Percentiles rank a stretch among this genome's conserved stretches.
phyloP scores from a whole-genome alignment of 2,113 vertebrate species.

The Petromus typicus region DNA sequence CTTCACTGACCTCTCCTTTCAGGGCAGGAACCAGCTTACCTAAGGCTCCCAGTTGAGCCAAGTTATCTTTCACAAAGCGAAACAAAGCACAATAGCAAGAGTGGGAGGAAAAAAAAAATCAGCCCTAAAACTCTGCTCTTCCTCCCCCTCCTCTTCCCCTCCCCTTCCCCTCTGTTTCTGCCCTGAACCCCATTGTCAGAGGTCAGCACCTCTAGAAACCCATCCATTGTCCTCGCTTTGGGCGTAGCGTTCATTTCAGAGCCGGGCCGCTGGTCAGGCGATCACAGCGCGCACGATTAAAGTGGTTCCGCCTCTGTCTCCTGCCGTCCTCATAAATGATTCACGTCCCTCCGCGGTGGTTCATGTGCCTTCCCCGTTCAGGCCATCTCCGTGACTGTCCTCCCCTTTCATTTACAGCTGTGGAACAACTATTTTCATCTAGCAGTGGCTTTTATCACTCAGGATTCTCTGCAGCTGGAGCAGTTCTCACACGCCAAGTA shows the following conservation, averaged over 20 bases:
- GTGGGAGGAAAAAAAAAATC: neutral
- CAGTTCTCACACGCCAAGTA: slow-evolving; percentile 96
- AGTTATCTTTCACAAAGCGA: neutral
- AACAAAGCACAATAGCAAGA: neutral
- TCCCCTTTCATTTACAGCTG: slow-evolving; percentile 89
- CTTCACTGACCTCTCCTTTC: neutral
- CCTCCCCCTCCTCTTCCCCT: neutral
- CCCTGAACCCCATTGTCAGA: neutral
- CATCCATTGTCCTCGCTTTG: slow-evolving; percentile 52
- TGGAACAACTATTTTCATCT: slow-evolving; percentile 99
- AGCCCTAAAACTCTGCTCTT: neutral
- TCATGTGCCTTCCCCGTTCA: slow-evolving; percentile 74
- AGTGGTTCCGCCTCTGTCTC: slow-evolving; percentile 70
- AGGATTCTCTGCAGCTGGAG: slow-evolving; percentile 98
- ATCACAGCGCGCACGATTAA: slow-evolving; percentile 77
- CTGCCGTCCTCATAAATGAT: slow-evolving; percentile 86
- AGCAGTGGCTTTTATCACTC: slow-evolving; percentile 99
- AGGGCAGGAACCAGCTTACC: neutral
- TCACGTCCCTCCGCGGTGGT: slow-evolving; percentile 76
- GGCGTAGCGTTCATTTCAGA: slow-evolving; percentile 77
- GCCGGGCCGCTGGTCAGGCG: slow-evolving; percentile 71
- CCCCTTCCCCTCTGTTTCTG: neutral
- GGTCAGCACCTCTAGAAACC: slow-evolving; percentile 74
- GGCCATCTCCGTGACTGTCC: slow-evolving; percentile 74
- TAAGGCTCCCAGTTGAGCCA: neutral